Conservation (phyloP, 2,797 vertebrate genomes). For the Sebastes variabilis region DNA sequence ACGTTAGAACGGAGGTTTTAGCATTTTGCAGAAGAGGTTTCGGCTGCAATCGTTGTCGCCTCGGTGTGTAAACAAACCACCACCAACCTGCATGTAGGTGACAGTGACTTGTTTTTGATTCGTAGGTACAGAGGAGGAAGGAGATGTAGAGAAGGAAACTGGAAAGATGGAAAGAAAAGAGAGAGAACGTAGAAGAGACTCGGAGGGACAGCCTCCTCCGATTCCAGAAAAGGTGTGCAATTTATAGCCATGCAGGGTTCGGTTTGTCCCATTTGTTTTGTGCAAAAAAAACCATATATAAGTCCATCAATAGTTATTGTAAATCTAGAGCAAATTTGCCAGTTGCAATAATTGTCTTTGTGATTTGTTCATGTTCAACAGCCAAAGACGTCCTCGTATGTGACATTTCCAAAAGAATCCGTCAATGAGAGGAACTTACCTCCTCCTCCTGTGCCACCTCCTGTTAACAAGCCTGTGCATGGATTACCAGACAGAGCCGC, state of each 20-base stretch:
- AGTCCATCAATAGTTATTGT: neutral
- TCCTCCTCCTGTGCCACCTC: conserved; percentile 74
- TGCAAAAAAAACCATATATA: neutral
- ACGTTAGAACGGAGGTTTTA: neutral
- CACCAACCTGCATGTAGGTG: neutral
- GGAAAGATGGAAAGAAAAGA: conserved; percentile 72
- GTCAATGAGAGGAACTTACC: conserved; percentile 73
- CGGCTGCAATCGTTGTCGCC: neutral
- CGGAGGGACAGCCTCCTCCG: conserved; percentile 77
- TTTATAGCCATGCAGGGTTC: neutral
- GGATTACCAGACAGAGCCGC: conserved; percentile 78
- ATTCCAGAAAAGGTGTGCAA: conserved; percentile 80
- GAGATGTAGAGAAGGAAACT: conserved; percentile 64
- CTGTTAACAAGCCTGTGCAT: conserved; percentile 61
- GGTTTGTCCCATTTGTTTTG: neutral
- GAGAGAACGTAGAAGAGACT: conserved; percentile 71
- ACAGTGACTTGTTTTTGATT: neutral
- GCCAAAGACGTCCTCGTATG: conserved; percentile 78
- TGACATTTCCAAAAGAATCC: conserved; percentile 76
- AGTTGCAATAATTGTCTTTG: neutral
- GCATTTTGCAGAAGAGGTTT: neutral
- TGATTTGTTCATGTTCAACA: conserved; percentile 41
- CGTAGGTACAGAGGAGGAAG: conserved; percentile 74
- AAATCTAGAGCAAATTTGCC: neutral
- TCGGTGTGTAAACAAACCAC: neutral